These are phyloP conservation scores for Drosophila melanica DNA, from an alignment of 1,140 invertebrate genomes.

Conservation along the genomic window DNA sequence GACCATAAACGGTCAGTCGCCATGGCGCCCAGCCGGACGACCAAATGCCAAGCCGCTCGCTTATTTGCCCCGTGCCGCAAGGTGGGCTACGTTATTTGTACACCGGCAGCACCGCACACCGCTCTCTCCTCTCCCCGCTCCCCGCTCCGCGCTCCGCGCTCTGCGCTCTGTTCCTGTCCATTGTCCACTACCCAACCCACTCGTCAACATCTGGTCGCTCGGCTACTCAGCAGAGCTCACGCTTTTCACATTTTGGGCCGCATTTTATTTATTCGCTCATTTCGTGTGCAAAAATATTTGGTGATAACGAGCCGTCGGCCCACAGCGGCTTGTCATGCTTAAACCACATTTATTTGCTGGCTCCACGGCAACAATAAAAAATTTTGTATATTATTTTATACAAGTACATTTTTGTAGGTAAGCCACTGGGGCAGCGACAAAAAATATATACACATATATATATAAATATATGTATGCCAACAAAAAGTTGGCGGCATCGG, in stretches of 20 bases:
- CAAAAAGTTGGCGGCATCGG: slow-evolving; percentile 71
- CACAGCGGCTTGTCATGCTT: slow-evolving; percentile 78
- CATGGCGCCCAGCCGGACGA: slow-evolving; percentile 19
- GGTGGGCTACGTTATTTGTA: slow-evolving; percentile 46
- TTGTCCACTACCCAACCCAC: background rate
- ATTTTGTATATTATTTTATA: slow-evolving; percentile 43
- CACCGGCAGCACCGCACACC: slow-evolving; percentile 1
- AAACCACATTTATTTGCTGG: slow-evolving; percentile 78
- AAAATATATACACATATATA: slow-evolving; percentile 16
- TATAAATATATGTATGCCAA: no score
- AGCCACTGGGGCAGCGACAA: slow-evolving; percentile 6
- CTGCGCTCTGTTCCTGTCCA: no score
- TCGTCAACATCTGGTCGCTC: background rate
- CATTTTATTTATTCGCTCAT: slow-evolving; percentile 77
- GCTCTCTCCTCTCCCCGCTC: background rate
- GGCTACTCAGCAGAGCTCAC: background rate
- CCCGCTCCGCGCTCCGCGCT: no score
- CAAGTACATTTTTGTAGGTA: slow-evolving; percentile 26
- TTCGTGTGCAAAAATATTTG: slow-evolving; percentile 81
- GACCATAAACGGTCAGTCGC: slow-evolving; percentile 69
- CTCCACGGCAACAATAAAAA: slow-evolving; percentile 61
- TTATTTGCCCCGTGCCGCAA: slow-evolving; percentile 52
- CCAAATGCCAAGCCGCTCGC: slow-evolving; percentile 35
- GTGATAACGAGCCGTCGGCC: slow-evolving; percentile 76
- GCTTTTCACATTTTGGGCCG: slow-evolving; percentile 21